Percentiles rank a stretch among this genome's conserved stretches.
These are phyloP conservation scores for Crax fasciolata DNA, from an alignment of 2,797 vertebrate species.

Conservation along the genomic window DNA sequence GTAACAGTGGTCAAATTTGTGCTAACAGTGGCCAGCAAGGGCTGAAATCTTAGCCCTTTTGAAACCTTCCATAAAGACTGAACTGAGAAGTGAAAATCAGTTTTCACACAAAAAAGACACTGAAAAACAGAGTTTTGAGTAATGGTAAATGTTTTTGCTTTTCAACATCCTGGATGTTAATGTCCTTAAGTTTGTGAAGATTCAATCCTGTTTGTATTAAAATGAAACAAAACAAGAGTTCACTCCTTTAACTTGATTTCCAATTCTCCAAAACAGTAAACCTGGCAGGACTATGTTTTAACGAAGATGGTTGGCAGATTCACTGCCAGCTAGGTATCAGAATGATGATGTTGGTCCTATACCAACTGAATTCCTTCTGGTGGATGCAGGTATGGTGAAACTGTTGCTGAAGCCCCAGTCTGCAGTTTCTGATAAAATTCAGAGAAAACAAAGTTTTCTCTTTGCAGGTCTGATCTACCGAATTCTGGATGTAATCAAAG, in stretches of 20 bases:
- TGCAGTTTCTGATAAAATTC: background rate
- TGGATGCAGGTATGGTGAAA: background rate
- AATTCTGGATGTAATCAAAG: background rate
- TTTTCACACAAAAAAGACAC: background rate
- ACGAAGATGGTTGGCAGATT: background rate
- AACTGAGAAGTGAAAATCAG: background rate
- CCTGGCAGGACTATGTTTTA: background rate
- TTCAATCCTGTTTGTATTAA: background rate
- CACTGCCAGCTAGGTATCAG: background rate
- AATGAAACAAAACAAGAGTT: background rate
- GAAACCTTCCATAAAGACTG: slow-evolving; percentile 11
- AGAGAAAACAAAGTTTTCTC: background rate
- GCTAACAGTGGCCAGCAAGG: background rate
- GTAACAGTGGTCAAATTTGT: background rate
- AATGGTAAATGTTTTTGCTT: background rate
- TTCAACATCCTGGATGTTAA: background rate
- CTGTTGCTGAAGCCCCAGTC: background rate
- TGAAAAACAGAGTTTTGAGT: background rate
- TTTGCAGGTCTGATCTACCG: background rate
- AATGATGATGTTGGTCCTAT: background rate
- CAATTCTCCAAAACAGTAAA: background rate
- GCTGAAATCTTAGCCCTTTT: background rate
- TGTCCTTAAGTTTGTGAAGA: background rate
- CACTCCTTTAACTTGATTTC: background rate
- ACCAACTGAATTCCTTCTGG: background rate